Conservation (phyloP, 2,113 vertebrate genomes). For the rat (Rattus norvegicus) region DNA sequence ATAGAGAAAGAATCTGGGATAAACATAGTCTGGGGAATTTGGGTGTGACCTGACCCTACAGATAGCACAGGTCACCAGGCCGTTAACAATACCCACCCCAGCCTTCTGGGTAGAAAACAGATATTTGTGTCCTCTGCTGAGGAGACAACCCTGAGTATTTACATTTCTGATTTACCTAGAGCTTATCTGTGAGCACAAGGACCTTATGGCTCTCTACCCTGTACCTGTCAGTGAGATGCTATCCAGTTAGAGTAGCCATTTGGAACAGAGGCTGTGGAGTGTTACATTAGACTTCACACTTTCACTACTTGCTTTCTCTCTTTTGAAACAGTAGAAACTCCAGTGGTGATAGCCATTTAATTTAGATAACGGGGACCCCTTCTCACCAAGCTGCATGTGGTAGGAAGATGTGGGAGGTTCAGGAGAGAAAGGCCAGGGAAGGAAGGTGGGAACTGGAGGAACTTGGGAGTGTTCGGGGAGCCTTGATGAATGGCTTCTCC, state of each 20-base stretch:
- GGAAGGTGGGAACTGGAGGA: not conserved
- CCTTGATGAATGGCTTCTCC: not conserved
- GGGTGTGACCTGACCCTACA: not conserved
- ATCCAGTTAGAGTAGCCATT: not conserved
- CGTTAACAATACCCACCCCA: not conserved
- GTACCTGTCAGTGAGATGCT: too few species aligned
- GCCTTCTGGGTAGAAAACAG: not conserved
- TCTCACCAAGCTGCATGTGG: not conserved
- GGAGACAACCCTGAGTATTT: not conserved
- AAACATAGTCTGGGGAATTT: not conserved
- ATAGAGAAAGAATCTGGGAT: not conserved
- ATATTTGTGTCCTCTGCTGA: not conserved
- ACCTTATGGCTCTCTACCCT: not conserved
- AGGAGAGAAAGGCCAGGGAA: not conserved
- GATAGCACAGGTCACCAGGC: not conserved
- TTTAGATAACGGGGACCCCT: not conserved
- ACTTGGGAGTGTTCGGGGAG: not conserved
- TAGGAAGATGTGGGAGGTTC: not conserved
- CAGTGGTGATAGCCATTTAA: not conserved
- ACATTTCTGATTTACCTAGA: not conserved
- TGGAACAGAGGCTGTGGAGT: not conserved
- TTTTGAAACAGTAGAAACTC: slow-evolving; percentile 13
- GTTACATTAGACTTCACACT: not conserved
- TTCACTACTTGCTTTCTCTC: not conserved
- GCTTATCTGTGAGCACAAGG: not conserved